Evolutionary conservation across 2,797 vertebrate species (phyloP).

Genomic region (Neopelma chrysocephalum): DNA sequence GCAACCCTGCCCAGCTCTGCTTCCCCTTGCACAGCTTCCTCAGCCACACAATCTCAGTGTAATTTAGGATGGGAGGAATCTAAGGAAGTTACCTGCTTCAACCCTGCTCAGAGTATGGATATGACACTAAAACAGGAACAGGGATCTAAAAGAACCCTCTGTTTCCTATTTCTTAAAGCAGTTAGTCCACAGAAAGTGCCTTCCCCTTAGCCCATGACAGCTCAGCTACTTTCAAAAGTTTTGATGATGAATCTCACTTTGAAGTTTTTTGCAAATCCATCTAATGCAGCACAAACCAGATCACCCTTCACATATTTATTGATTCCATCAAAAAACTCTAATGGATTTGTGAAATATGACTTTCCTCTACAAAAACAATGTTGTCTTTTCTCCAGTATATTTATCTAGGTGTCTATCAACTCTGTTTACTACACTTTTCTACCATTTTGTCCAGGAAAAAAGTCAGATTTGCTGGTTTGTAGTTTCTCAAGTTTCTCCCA

Average conservation of each 20-base stretch:
- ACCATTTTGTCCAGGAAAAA: background rate
- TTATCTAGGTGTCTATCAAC: background rate
- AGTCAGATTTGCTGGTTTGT: background rate
- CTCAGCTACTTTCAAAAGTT: background rate
- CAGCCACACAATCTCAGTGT: no score
- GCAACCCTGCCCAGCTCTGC: background rate
- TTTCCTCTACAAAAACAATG: background rate
- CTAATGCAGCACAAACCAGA: background rate
- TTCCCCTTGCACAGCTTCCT: background rate
- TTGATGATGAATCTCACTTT: background rate
- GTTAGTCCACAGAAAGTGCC: background rate
- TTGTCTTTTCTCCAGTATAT: background rate
- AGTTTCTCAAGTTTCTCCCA: background rate
- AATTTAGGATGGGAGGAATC: background rate
- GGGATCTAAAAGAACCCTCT: background rate
- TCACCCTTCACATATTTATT: constrained; percentile 34
- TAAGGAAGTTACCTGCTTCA: background rate
- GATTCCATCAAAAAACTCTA: constrained; percentile 9
- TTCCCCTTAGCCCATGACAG: background rate
- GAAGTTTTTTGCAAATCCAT: constrained; percentile 26
- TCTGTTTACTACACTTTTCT: background rate
- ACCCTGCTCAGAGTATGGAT: background rate
- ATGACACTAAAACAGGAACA: background rate
- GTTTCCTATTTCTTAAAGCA: background rate
- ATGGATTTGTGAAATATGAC: constrained; percentile 51